These are phyloP conservation scores for Meteorus cinctellus DNA, from an alignment of 2,888 invertebrate genomes.

Conservation along the genomic window DNA sequence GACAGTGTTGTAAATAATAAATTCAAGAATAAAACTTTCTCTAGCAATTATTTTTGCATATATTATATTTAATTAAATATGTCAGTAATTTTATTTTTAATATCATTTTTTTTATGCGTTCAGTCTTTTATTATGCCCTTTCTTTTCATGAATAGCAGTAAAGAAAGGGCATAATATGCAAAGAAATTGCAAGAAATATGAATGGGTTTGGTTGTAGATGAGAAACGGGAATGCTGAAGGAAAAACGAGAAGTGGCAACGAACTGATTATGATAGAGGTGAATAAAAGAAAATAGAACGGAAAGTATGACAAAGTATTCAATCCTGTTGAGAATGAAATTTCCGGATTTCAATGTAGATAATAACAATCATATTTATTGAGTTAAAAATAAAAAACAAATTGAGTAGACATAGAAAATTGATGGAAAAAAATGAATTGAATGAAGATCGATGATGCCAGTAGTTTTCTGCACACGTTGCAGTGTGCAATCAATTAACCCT, in stretches of 20 bases:
- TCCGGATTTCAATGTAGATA: no score
- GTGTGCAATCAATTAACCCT: no score
- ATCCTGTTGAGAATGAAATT: no score
- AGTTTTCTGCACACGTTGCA: no score
- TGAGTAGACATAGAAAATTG: no score
- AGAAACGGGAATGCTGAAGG: background rate
- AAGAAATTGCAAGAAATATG: constrained; percentile 42
- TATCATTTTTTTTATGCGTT: background rate
- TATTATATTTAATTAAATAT: background rate
- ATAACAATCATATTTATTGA: no score
- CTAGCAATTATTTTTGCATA: background rate
- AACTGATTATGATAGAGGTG: no score
- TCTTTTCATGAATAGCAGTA: constrained; percentile 39
- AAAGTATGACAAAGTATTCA: background rate
- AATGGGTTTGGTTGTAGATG: no score
- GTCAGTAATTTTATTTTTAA: constrained; percentile 4
- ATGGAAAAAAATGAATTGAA: no score
- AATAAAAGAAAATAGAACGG: background rate
- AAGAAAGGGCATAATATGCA: no score
- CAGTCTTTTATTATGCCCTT: constrained; percentile 5
- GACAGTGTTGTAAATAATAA: background rate
- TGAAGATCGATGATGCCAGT: no score
- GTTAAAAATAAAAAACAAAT: no score
- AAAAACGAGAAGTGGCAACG: constrained; percentile 3
- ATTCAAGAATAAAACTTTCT: constrained; percentile 31